Conservation (phyloP, 2,888 invertebrate species). For the Lithosia quadra region DNA sequence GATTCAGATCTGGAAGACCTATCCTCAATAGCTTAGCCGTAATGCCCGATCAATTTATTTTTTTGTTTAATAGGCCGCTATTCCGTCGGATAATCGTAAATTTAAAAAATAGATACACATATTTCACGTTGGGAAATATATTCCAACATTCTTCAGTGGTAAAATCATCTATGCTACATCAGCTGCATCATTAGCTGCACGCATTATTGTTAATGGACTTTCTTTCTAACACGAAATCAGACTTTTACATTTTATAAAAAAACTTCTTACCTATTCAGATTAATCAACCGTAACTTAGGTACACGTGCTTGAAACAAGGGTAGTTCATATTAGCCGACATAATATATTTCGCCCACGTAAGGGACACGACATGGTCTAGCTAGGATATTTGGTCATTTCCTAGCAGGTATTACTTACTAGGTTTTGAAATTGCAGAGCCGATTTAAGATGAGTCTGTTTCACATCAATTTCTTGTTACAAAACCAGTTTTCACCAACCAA, state of each 20-base stretch:
- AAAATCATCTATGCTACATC: not conserved
- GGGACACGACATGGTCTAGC: too few relatives aligned
- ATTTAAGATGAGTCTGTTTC: not conserved
- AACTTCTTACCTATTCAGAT: not conserved
- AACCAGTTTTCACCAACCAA: not conserved
- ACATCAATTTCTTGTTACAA: too few relatives aligned
- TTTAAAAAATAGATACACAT: not conserved
- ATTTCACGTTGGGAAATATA: not conserved
- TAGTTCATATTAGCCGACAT: not conserved
- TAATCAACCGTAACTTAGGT: not conserved
- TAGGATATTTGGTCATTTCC: too few relatives aligned
- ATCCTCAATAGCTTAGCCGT: too few relatives aligned
- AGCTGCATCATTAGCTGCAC: slow-evolving; percentile 12
- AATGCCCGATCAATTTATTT: not conserved
- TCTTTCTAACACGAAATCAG: slow-evolving; percentile 28
- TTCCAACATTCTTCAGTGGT: not conserved
- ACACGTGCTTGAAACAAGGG: not conserved
- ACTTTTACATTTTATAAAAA: not conserved
- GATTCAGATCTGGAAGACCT: too few relatives aligned
- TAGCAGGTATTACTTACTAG: not conserved
- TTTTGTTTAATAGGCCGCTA: not conserved
- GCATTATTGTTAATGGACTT: slow-evolving; percentile 20
- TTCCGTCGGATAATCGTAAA: not conserved
- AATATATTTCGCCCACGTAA: not conserved
- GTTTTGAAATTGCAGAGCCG: not conserved